A percentile compares a stretch with the other conserved stretches of the same genome.
phyloP scores from a whole-genome alignment of 2,888 invertebrate species.

The Euzophera pinguis region DNA sequence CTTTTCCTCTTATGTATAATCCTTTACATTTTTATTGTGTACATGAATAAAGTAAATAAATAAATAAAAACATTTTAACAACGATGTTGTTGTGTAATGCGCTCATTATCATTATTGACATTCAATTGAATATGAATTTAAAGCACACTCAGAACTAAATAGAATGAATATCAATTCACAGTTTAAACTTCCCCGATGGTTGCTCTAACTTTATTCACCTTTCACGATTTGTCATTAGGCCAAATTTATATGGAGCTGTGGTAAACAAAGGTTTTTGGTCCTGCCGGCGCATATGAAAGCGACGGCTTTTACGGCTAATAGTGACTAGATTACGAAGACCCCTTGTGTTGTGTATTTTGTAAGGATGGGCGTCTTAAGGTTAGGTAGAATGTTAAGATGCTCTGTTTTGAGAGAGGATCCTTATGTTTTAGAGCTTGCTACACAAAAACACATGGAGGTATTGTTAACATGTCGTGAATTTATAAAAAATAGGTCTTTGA shows the following conservation, averaged over 20 bases:
- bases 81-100: no score
- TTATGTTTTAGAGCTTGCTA: no score
- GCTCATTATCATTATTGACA: no score
- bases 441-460: no score
- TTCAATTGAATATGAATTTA: background rate
- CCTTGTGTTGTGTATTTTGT: background rate
- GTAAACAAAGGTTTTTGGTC: constrained; percentile 3
- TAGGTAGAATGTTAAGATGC: background rate
- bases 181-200: background rate
- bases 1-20: no score
- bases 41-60: no score
- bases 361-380: background rate
- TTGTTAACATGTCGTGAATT: no score
- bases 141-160: background rate
- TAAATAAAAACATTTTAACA: no score
- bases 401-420: background rate
- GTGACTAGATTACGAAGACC: background rate
- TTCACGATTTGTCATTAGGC: no score
- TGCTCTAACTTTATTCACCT: background rate
- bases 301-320: background rate
- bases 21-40: no score
- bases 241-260: background rate
- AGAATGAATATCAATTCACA: background rate
- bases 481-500: no score
- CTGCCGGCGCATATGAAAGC: background rate